Conservation (phyloP, 2,797 vertebrate species). For the Chrysocyon brachyurus region DNA sequence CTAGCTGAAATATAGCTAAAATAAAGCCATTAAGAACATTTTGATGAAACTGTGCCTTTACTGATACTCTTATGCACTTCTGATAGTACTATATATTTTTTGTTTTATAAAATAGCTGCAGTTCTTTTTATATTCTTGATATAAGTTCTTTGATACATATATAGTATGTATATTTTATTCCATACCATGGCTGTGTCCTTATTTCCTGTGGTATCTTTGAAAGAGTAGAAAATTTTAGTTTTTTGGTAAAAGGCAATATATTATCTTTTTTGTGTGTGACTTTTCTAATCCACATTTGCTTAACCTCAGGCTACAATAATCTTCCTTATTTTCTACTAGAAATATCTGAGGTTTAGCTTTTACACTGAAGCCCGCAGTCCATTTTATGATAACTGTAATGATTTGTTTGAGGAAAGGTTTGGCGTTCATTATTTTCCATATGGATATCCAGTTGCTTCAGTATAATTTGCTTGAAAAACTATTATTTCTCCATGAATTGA, state of each 20-base stretch:
- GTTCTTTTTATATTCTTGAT: background rate
- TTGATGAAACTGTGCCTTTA: background rate
- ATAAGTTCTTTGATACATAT: background rate
- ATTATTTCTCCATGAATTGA: background rate
- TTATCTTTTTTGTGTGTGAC: background rate
- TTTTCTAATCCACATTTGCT: background rate
- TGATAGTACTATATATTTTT: background rate
- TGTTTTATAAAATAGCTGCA: background rate
- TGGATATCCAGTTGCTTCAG: background rate
- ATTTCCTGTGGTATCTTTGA: background rate
- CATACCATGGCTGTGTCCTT: background rate
- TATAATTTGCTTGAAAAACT: constrained; percentile 1
- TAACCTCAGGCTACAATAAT: background rate
- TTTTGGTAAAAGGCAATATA: background rate
- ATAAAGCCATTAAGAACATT: background rate
- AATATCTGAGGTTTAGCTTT: background rate
- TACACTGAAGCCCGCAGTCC: background rate
- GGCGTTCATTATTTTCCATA: constrained; percentile 36
- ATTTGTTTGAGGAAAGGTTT: background rate
- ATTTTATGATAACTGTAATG: background rate
- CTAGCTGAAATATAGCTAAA: background rate
- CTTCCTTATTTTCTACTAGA: background rate
- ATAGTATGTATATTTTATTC: background rate
- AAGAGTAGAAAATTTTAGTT: background rate
- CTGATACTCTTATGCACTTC: background rate